These are phyloP conservation scores for Lutjanus campechanus DNA, from an alignment of 2,797 vertebrate genomes.

Conservation along the genomic window DNA sequence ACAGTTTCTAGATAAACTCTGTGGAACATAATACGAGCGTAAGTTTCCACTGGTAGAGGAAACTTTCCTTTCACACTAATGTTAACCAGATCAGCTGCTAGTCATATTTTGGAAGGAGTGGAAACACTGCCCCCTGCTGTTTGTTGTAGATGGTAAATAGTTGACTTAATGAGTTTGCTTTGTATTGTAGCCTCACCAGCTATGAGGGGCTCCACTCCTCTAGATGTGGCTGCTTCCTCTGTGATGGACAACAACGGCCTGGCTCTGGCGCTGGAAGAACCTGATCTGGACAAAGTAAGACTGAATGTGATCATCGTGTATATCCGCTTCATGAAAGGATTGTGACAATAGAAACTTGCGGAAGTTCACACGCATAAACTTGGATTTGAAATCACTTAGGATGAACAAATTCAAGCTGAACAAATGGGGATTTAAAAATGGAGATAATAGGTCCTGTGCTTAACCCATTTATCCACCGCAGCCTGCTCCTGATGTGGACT, in stretches of 20 bases:
- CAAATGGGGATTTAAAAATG: not conserved
- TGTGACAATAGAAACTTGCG: not conserved
- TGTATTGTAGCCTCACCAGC: constrained; percentile 91
- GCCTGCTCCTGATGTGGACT: too few species aligned
- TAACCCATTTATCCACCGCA: too few species aligned
- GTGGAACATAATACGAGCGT: not conserved
- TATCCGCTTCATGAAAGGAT: not conserved
- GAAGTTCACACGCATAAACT: not conserved
- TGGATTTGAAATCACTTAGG: not conserved
- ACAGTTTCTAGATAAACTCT: not conserved
- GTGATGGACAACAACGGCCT: constrained; percentile 99
- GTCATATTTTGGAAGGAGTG: constrained; percentile 21
- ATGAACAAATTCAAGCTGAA: not conserved
- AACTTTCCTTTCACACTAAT: constrained; percentile 7
- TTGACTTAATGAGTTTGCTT: constrained; percentile 18
- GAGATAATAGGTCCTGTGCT: too few species aligned
- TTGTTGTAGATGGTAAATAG: not conserved
- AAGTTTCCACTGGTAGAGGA: constrained; percentile 1
- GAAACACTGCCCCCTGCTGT: constrained; percentile 80
- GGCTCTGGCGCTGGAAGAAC: constrained; percentile 95
- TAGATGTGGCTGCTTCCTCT: constrained; percentile 97
- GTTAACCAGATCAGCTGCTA: constrained; percentile 19
- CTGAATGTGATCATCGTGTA: not conserved
- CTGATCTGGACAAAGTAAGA: constrained; percentile 95
- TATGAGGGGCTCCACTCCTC: constrained; percentile 97